Evolutionary conservation across 2,888 invertebrate species (phyloP).

Genomic region (Cybosia mesomella): DNA sequence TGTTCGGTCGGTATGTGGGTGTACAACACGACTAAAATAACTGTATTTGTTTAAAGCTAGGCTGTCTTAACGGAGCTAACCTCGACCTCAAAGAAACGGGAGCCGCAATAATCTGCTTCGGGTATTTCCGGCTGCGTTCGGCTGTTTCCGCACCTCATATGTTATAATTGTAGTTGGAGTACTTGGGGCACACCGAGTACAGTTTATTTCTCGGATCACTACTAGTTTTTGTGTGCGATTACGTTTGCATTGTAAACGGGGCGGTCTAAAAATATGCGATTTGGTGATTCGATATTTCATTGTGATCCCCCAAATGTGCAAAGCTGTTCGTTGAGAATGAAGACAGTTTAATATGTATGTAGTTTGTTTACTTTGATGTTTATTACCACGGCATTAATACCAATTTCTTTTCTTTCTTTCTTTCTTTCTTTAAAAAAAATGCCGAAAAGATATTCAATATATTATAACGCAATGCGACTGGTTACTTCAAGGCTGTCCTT

Average conservation of each 20-base stretch:
- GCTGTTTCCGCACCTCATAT: conserved; percentile 10
- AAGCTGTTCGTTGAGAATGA: neutral
- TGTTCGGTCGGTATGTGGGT: neutral
- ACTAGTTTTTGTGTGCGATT: neutral
- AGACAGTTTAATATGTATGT: neutral
- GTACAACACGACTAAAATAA: conserved; percentile 3
- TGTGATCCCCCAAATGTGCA: conserved; percentile 1
- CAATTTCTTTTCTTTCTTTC: no score
- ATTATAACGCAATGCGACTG: neutral
- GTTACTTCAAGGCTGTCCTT: no score
- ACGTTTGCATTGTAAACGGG: neutral
- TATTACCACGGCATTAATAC: no score
- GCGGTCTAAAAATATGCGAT: neutral
- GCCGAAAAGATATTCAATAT: no score
- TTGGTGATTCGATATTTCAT: neutral
- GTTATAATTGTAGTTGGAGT: neutral
- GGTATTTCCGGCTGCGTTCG: conserved; percentile 11
- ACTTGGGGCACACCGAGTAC: neutral
- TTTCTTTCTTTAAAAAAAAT: no score
- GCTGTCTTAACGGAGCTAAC: neutral
- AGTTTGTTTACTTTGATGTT: neutral
- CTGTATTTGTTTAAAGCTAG: conserved; percentile 9
- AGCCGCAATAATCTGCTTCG: conserved; percentile 5
- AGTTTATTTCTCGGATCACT: neutral
- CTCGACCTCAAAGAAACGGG: conserved; percentile 10